Percentiles rank a stretch among this genome's conserved stretches.
These are phyloP conservation scores for Catharus fuscescens DNA, from an alignment of 2,113 vertebrate species.

Conservation along the genomic window DNA sequence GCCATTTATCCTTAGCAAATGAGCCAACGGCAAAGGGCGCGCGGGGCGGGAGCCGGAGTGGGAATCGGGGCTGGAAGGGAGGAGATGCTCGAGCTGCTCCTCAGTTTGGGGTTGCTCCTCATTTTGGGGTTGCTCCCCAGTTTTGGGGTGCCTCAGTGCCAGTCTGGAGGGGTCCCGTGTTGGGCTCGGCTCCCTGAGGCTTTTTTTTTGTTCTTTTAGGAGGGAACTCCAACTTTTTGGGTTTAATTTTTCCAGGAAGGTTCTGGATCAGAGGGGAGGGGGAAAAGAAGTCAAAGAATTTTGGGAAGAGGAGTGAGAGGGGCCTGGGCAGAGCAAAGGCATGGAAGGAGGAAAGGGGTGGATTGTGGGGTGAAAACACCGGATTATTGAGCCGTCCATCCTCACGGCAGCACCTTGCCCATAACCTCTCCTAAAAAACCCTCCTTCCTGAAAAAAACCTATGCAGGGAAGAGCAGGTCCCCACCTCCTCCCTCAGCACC, in stretches of 20 bases:
- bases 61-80: background rate
- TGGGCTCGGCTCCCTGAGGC: background rate
- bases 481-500: background rate
- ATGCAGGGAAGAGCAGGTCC: conserved; percentile 9
- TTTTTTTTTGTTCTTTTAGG: background rate
- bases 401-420: conserved; percentile 36
- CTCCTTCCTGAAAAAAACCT: conserved; percentile 24
- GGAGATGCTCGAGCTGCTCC: background rate
- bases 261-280: background rate
- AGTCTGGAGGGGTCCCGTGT: fast-evolving
- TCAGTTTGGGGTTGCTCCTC: fast-evolving
- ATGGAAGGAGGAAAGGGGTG: background rate
- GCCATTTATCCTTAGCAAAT: conserved; percentile 58
- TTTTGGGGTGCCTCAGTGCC: background rate
- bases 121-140: background rate
- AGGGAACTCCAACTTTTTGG: background rate
- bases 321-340: background rate
- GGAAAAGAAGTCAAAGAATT: background rate
- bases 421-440: background rate
- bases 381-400: background rate
- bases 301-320: background rate
- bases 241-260: background rate
- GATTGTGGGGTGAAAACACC: background rate
- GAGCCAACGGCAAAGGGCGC: conserved; percentile 5
- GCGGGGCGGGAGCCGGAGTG: background rate